These are phyloP conservation scores for Holacanthella duospinosa DNA, from an alignment of 2,888 invertebrate species.

Conservation along the genomic window DNA sequence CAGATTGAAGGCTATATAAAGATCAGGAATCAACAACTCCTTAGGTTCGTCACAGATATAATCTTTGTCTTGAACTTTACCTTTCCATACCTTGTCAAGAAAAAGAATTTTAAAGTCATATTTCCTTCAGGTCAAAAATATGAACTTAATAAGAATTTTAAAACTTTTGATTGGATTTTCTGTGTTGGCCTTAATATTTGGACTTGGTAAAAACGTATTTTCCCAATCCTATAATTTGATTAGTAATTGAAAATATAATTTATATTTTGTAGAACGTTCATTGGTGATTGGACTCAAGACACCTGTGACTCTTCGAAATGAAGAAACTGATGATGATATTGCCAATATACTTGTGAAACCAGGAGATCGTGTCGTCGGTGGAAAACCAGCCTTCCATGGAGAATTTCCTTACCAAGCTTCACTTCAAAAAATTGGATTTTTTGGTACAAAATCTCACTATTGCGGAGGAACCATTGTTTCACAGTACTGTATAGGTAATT, in stretches of 20 bases:
- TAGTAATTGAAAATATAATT: too few species aligned
- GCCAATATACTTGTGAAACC: slow-evolving; percentile 22
- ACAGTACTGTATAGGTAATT: slow-evolving; percentile 4
- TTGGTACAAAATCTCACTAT: slow-evolving; percentile 35
- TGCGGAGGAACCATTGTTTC: slow-evolving; percentile 29
- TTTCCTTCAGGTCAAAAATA: too few species aligned
- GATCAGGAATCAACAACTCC: too few species aligned
- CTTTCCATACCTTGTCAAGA: too few species aligned
- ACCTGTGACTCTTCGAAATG: not conserved
- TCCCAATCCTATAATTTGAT: too few species aligned
- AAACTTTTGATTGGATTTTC: slow-evolving; percentile 8
- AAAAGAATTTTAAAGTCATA: too few species aligned
- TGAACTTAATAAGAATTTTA: slow-evolving; percentile 1
- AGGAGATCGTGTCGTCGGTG: slow-evolving; percentile 13
- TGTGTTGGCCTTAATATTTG: slow-evolving; percentile 6
- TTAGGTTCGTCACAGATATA: too few species aligned
- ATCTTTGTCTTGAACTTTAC: too few species aligned
- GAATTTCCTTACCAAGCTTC: slow-evolving; percentile 36
- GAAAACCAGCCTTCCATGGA: slow-evolving; percentile 30
- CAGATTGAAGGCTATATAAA: too few species aligned
- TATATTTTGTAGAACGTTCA: too few species aligned
- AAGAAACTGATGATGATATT: slow-evolving; percentile 15
- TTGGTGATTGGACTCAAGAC: slow-evolving; percentile 21
- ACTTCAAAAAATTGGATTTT: slow-evolving; percentile 33
- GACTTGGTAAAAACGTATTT: slow-evolving; percentile 13